Evolutionary conservation across 2,797 vertebrate genomes (phyloP).

Genomic region (Rhincodon typus): DNA sequence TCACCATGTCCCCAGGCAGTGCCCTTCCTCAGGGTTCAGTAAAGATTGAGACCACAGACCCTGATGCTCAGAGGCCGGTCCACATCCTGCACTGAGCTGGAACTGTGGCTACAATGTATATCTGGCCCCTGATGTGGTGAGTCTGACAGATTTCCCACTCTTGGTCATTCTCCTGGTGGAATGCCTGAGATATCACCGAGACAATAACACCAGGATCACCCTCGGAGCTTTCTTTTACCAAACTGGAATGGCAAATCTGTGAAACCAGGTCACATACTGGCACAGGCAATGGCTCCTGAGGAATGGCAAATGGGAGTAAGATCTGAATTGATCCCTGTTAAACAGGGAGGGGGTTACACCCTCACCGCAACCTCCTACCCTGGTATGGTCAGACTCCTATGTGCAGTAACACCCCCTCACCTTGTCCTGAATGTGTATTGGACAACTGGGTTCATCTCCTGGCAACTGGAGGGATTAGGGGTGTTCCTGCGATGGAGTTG

Average conservation of each 20-base stretch:
- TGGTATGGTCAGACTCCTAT: no score
- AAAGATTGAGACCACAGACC: no score
- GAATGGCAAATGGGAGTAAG: no score
- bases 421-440: background rate
- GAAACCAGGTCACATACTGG: no score
- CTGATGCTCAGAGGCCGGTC: background rate
- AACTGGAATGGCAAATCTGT: background rate
- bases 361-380: no score
- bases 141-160: background rate
- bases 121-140: background rate
- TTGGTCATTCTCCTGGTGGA: background rate
- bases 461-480: background rate
- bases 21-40: background rate
- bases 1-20: background rate
- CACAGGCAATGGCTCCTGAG: no score
- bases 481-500: no score
- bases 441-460: background rate
- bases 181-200: background rate
- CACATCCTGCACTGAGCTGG: no score
- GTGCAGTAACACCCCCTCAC: no score
- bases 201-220: background rate
- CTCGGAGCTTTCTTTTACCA: background rate
- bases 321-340: background rate
- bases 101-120: background rate
- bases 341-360: background rate